Evolutionary conservation across 2,888 invertebrate genomes (phyloP).

Genomic region (Aplocera efformata): DNA sequence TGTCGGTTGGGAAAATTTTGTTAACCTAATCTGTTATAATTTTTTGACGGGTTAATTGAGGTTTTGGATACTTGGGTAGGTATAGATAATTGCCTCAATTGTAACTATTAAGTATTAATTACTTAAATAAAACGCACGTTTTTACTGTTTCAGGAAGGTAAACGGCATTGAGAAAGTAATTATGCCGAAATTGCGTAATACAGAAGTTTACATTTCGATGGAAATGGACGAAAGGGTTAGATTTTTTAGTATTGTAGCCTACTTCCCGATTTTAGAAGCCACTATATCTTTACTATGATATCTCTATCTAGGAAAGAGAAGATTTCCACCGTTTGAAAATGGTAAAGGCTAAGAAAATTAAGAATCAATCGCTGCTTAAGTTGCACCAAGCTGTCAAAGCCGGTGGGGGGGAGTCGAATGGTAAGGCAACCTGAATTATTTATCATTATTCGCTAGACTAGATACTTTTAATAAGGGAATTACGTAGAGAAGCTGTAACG

Average conservation of each 20-base stretch:
- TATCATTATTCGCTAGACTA: neutral
- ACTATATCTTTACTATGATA: no score
- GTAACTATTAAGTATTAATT: no score
- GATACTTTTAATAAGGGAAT: no score
- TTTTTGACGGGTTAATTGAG: no score
- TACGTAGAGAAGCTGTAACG: no score
- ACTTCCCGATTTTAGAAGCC: no score
- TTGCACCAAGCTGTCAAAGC: slow-evolving; percentile 18
- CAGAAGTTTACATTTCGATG: slow-evolving; percentile 64
- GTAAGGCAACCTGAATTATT: slow-evolving; percentile 16
- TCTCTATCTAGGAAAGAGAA: slow-evolving; percentile 60
- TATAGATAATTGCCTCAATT: no score
- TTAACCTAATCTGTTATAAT: no score
- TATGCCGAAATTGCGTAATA: slow-evolving; percentile 66
- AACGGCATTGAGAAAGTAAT: slow-evolving; percentile 75
- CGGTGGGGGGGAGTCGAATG: slow-evolving; percentile 27
- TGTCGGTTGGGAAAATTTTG: no score
- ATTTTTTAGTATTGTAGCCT: neutral
- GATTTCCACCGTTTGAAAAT: slow-evolving; percentile 74
- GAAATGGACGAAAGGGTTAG: slow-evolving; percentile 73
- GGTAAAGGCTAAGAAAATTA: slow-evolving; percentile 70
- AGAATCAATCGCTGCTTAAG: slow-evolving; percentile 36
- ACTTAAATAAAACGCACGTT: no score
- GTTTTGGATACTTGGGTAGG: no score
- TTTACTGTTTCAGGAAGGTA: slow-evolving; percentile 57